Evolutionary conservation across 92 coral and sea anemone genomes (phyloP).

Genomic region (Bergia sp.): DNA sequence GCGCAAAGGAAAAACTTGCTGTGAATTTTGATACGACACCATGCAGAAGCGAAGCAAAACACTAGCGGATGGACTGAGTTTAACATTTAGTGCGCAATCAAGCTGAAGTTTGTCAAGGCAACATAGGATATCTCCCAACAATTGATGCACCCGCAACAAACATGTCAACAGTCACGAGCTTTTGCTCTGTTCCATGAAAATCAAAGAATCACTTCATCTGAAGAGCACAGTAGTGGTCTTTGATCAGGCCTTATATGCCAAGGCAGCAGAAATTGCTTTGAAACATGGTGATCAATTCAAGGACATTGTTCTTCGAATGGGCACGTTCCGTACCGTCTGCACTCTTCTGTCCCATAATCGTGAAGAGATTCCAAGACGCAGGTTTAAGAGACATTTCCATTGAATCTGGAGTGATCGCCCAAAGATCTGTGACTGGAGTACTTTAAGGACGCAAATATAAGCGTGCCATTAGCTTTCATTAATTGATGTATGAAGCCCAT

Average conservation of each 20-base stretch:
- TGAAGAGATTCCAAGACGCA: constrained; percentile 67
- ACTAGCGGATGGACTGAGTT: constrained; percentile 70
- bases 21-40: constrained; percentile 48
- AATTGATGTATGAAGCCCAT: neutral
- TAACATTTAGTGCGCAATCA: constrained; percentile 55
- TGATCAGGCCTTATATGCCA: constrained; percentile 65
- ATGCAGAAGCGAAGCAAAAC: constrained; percentile 30
- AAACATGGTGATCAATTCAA: constrained; percentile 56
- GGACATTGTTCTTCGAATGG: constrained; percentile 55
- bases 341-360: constrained; percentile 55
- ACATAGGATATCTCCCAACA: constrained; percentile 57
- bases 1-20: constrained; percentile 40
- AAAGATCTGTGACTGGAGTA: constrained; percentile 65
- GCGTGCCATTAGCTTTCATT: neutral
- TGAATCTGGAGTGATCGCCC: constrained; percentile 67
- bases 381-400: constrained; percentile 68
- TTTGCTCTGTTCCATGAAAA: constrained; percentile 36
- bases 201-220: constrained; percentile 52
- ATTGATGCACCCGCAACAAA: constrained; percentile 55
- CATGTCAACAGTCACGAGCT: constrained; percentile 54
- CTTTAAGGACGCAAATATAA: constrained; percentile 45
- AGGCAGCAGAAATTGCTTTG: constrained; percentile 54
- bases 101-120: constrained; percentile 37
- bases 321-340: constrained; percentile 68
- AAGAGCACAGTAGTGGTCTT: constrained; percentile 49